These are phyloP conservation scores for Dinoponera quadriceps DNA, from an alignment of 1,140 invertebrate genomes.

Conservation along the genomic window DNA sequence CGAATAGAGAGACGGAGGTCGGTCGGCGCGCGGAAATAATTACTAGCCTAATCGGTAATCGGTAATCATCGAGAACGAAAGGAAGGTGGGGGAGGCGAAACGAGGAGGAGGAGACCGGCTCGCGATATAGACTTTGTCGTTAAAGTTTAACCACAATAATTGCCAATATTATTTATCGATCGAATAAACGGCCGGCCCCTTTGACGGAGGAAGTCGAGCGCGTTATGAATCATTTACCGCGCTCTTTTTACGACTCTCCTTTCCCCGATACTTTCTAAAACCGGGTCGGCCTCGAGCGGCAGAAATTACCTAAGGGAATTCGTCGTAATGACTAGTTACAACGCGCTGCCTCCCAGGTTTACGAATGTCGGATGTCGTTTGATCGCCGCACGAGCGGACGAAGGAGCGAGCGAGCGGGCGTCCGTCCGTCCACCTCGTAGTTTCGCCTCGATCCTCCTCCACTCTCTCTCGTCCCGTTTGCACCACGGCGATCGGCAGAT, in stretches of 20 bases:
- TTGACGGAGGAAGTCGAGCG: constrained; percentile 45
- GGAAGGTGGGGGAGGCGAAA: background rate
- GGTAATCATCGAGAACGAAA: constrained; percentile 18
- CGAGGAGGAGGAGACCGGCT: background rate
- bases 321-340: constrained; percentile 55
- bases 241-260: constrained; percentile 50
- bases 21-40: constrained; percentile 58
- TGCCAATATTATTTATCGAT: constrained; percentile 65
- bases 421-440: background rate
- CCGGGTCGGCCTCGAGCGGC: constrained; percentile 42
- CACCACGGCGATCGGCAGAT: constrained; percentile 16
- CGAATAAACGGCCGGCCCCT: constrained; percentile 46
- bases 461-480: background rate
- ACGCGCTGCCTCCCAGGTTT: constrained; percentile 34
- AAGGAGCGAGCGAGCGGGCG: too few species aligned
- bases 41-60: constrained; percentile 60
- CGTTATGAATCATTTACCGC: constrained; percentile 55
- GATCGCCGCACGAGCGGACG: constrained; percentile 11
- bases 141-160: constrained; percentile 58
- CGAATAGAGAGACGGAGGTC: background rate
- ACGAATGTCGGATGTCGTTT: constrained; percentile 53
- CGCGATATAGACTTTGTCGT: constrained; percentile 46
- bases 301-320: constrained; percentile 60
- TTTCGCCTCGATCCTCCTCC: constrained; percentile 5
- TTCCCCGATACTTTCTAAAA: constrained; percentile 53